Conservation (phyloP, 2,888 invertebrate genomes). For the Cataglyphis albicans region DNA sequence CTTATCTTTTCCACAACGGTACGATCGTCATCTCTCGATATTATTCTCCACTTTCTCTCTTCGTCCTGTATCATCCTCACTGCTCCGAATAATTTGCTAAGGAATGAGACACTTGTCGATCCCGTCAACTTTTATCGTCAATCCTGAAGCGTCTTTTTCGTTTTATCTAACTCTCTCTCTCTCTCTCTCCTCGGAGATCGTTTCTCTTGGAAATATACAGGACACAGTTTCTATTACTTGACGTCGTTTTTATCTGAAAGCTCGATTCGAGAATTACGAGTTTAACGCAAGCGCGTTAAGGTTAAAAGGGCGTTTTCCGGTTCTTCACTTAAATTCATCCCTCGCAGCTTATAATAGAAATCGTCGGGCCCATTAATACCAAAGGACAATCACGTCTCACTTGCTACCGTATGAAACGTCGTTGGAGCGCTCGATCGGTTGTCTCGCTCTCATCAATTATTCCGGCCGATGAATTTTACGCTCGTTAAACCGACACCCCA, state of each 20-base stretch:
- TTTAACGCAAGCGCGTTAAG: background rate
- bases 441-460: conserved; percentile 71
- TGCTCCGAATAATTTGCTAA: conserved; percentile 68
- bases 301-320: background rate
- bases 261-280: conserved; percentile 22
- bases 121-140: conserved; percentile 9
- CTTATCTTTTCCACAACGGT: conserved; percentile 56
- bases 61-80: conserved; percentile 19
- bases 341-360: conserved; percentile 10
- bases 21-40: conserved; percentile 27
- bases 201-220: background rate
- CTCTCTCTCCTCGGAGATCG: conserved; percentile 5
- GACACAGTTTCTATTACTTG: background rate
- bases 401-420: conserved; percentile 46
- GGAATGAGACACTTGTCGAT: conserved; percentile 65
- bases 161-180: conserved; percentile 43
- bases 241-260: conserved; percentile 7
- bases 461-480: conserved; percentile 73
- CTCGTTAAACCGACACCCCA: conserved; percentile 58
- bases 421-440: conserved; percentile 22
- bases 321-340: conserved; percentile 4
- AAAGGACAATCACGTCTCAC: conserved; percentile 39
- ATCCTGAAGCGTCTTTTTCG: conserved; percentile 42
- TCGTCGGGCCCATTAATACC: conserved; percentile 17
- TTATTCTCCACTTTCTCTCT: conserved; percentile 35